A percentile compares a stretch with the other conserved stretches of the same genome.
phyloP scores from a whole-genome alignment of 2,113 vertebrate genomes.

The Tychaedon coryphoeus region DNA sequence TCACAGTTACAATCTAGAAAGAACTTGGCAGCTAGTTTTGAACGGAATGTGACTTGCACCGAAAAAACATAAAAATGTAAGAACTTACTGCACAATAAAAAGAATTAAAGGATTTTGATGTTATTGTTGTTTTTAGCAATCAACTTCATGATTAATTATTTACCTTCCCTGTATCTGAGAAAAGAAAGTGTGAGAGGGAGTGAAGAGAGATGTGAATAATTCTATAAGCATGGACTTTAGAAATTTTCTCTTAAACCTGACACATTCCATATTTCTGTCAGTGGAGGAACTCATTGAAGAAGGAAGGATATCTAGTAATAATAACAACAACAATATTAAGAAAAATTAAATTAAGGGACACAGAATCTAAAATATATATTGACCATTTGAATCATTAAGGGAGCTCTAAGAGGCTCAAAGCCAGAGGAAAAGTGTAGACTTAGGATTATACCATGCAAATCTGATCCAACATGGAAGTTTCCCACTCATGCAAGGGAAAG shows the following conservation, averaged over 20 bases:
- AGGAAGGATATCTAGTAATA: not conserved
- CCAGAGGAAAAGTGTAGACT: not conserved
- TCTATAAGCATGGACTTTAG: not conserved
- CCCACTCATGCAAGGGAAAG: not conserved
- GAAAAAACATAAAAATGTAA: not conserved
- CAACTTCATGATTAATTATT: not conserved
- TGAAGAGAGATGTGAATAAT: not conserved
- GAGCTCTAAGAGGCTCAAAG: not conserved
- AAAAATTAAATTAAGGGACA: not conserved
- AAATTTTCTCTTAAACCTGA: not conserved
- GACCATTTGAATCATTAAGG: not conserved
- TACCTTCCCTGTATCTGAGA: not conserved
- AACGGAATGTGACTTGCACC: not conserved
- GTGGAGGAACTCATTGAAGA: not conserved
- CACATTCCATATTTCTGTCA: not conserved
- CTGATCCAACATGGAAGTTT: not conserved
- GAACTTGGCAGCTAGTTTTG: not conserved
- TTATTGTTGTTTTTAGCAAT: not conserved
- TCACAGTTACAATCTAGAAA: not conserved
- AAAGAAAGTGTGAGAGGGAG: not conserved
- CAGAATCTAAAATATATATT: not conserved
- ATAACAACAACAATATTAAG: not conserved
- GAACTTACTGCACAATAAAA: not conserved
- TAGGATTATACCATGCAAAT: not conserved
- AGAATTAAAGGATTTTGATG: not conserved